These are phyloP conservation scores for Chelonus insularis DNA, from an alignment of 1,140 invertebrate genomes.

Conservation along the genomic window DNA sequence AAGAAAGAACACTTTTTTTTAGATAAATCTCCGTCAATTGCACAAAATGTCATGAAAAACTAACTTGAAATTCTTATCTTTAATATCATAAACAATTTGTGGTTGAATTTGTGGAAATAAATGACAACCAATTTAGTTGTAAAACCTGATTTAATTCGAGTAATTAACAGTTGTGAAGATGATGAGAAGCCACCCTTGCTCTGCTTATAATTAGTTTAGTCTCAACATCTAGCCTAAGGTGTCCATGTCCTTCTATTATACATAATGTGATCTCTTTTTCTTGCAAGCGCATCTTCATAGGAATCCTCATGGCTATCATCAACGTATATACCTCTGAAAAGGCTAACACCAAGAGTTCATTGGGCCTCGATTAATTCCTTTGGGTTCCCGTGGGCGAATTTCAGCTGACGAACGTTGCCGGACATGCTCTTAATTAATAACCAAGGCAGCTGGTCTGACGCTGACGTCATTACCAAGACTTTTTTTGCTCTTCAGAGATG, in stretches of 20 bases:
- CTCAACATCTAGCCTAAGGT: conserved; percentile 44
- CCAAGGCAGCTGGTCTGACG: conserved; percentile 45
- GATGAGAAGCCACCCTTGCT: too few species aligned
- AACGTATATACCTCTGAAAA: background rate
- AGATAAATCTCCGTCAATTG: too few species aligned
- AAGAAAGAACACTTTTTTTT: too few species aligned
- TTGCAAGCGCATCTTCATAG: background rate
- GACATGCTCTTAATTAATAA: conserved; percentile 55
- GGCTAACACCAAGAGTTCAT: background rate
- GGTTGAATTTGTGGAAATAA: too few species aligned
- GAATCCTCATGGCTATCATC: conserved; percentile 13
- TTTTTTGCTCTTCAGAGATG: conserved; percentile 27
- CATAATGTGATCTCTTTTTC: conserved; percentile 18
- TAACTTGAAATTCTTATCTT: too few species aligned
- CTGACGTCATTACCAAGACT: conserved; percentile 53
- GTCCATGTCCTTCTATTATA: conserved; percentile 39
- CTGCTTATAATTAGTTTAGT: too few species aligned
- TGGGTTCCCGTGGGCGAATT: conserved; percentile 42
- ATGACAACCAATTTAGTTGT: too few species aligned
- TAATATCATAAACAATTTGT: too few species aligned
- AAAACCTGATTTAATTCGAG: too few species aligned
- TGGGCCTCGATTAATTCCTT: conserved; percentile 45
- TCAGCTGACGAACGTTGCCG: conserved; percentile 40
- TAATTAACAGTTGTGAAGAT: too few species aligned
- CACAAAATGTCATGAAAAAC: too few species aligned